Percentiles rank a stretch among this genome's conserved stretches.
These are phyloP conservation scores for Atlantisia rogersi DNA, from an alignment of 2,113 vertebrate species.

Conservation along the genomic window DNA sequence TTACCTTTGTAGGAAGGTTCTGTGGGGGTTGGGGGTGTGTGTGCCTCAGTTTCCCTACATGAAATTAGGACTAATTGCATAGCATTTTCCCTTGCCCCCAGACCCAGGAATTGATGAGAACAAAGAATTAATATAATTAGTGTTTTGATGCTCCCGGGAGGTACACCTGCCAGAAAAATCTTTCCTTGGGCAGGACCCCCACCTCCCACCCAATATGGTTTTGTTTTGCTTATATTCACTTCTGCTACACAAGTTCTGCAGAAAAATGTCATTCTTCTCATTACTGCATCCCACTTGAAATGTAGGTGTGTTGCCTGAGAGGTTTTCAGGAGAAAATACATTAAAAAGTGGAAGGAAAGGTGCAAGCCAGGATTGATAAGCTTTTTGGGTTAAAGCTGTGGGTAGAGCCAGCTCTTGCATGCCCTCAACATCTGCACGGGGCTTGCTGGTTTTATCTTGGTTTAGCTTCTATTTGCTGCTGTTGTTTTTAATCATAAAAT, in stretches of 20 bases:
- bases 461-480: conserved; percentile 38
- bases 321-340: fast-evolving
- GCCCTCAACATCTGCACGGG: not conserved
- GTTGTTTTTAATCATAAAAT: conserved; percentile 62
- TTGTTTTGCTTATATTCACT: not conserved
- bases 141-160: not conserved
- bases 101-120: not conserved
- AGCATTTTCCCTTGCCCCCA: not conserved
- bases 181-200: not conserved
- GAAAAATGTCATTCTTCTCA: not conserved
- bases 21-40: not conserved
- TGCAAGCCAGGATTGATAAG: not conserved
- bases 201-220: not conserved
- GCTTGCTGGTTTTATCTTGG: not conserved
- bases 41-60: not conserved
- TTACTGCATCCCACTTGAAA: not conserved
- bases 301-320: not conserved
- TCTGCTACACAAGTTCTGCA: not conserved
- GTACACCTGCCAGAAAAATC: not conserved
- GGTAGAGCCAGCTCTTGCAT: not conserved
- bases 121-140: not conserved
- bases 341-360: not conserved
- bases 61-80: not conserved
- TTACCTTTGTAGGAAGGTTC: not conserved
- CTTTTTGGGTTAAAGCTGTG: not conserved